phyloP scores from a whole-genome alignment of 92 coral and sea anemone species.

The Porites cylindrica region DNA sequence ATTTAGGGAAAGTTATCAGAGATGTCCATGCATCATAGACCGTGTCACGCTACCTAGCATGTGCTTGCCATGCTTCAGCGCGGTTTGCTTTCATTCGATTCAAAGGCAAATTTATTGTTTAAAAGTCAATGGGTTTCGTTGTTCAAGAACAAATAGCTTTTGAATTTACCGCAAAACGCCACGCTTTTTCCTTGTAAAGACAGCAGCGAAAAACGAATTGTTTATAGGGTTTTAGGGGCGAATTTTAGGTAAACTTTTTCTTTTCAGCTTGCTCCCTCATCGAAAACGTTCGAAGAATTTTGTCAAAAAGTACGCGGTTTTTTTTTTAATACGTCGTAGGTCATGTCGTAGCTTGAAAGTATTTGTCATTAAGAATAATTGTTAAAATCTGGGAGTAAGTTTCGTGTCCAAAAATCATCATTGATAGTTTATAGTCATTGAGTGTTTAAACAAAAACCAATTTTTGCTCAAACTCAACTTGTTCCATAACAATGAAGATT shows the following conservation, averaged over 20 bases:
- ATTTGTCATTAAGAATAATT: no score
- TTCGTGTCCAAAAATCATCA: background rate
- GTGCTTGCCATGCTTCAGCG: slow-evolving; percentile 21
- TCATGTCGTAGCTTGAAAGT: no score
- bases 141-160: slow-evolving; percentile 40
- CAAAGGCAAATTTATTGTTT: slow-evolving; percentile 13
- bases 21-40: background rate
- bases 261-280: background rate
- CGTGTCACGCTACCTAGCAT: slow-evolving; percentile 52
- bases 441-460: background rate
- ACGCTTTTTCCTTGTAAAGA: background rate
- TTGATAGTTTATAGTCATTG: background rate
- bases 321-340: no score
- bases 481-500: no score
- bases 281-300: no score
- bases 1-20: background rate
- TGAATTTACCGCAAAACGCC: slow-evolving; percentile 13
- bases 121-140: slow-evolving; percentile 1
- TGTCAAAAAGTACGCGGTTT: no score
- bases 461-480: no score
- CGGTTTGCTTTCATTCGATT: slow-evolving; percentile 3
- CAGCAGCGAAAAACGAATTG: background rate
- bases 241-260: background rate
- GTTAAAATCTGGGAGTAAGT: no score
- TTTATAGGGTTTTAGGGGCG: background rate